Percentiles rank a stretch among this genome's conserved stretches.
These are phyloP conservation scores for Urocolius indicus DNA, from an alignment of 2,113 vertebrate species.

Conservation along the genomic window DNA sequence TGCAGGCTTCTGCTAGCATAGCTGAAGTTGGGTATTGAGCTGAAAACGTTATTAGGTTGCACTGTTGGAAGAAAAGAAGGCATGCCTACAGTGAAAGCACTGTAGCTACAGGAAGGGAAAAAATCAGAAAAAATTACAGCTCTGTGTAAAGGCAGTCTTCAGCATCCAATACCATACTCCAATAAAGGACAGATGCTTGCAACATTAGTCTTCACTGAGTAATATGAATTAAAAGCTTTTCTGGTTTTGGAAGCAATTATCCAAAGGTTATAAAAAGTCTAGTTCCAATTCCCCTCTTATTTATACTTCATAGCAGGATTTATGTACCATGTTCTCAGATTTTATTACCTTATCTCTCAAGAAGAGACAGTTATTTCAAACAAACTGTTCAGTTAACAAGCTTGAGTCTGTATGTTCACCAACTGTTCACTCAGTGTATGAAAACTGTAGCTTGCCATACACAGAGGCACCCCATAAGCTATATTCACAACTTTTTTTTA, in stretches of 20 bases:
- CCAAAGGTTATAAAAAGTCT: slow-evolving; percentile 15
- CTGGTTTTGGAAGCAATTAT: slow-evolving; percentile 50
- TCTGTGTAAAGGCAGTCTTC: background rate
- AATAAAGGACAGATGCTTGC: background rate
- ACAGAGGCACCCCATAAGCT: background rate
- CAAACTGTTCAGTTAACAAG: background rate
- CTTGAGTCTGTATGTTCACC: background rate
- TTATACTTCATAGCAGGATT: background rate
- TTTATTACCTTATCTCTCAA: slow-evolving; percentile 11
- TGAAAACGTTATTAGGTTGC: background rate
- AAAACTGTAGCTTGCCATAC: background rate
- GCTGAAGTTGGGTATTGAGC: background rate
- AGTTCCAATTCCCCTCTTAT: background rate
- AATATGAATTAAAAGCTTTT: background rate
- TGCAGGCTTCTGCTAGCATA: background rate
- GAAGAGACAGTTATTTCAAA: slow-evolving; percentile 22
- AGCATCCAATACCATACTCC: background rate
- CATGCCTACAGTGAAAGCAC: background rate
- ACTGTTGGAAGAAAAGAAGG: background rate
- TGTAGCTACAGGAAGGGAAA: background rate
- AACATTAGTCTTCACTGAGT: background rate
- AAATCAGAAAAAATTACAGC: slow-evolving; percentile 17
- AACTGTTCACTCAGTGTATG: background rate
- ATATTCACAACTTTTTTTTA: background rate
- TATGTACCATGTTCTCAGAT: background rate